Conservation (phyloP, 2,113 vertebrate species). For the Falco punctatus region DNA sequence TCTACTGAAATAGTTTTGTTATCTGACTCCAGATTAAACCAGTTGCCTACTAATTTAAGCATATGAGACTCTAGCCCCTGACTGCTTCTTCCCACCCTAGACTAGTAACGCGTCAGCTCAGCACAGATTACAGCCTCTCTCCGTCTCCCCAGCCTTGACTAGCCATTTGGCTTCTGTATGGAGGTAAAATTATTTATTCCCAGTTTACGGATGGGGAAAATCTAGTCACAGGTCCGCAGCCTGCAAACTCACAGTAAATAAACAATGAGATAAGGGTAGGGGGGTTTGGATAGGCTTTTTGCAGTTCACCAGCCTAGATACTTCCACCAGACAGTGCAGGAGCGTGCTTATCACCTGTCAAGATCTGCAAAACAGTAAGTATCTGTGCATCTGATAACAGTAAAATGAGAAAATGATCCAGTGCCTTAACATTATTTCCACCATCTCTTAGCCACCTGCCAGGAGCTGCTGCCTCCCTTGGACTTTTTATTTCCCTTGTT, state of each 20-base stretch:
- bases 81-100: background rate
- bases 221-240: background rate
- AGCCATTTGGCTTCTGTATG: background rate
- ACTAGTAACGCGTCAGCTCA: background rate
- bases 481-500: background rate
- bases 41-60: too few relatives aligned
- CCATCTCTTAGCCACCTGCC: background rate
- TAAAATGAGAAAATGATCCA: background rate
- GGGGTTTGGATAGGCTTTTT: background rate
- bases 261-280: background rate
- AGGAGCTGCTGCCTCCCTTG: background rate
- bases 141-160: background rate
- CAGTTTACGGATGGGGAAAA: background rate
- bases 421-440: background rate
- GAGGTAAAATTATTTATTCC: background rate
- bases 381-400: background rate
- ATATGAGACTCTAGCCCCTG: background rate
- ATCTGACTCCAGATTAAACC: background rate
- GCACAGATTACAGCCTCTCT: background rate
- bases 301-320: background rate
- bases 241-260: background rate
- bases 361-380: background rate
- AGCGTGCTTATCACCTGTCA: background rate
- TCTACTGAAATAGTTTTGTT: background rate
- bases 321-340: background rate